Base-by-base conservation (phyloP, 2,797 vertebrate genomes). In the Pteropus rufus region DNA sequence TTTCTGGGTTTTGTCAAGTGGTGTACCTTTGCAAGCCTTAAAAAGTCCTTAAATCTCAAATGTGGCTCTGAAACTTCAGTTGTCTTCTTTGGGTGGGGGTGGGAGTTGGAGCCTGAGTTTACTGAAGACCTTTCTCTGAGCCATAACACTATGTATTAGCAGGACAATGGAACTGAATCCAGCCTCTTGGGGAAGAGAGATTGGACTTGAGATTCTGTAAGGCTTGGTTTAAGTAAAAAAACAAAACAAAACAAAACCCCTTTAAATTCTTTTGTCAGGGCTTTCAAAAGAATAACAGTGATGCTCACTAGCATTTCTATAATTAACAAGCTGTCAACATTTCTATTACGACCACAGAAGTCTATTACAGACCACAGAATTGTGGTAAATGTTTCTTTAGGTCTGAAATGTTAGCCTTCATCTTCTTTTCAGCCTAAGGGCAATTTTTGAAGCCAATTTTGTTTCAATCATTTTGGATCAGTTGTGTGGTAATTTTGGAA, bases 401-500 rank as follows among this genome's bases (percentile, higher is more conserved):
- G 95, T 98, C 95, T 97, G 96, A 97, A 97, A 97, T 96, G 96
- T 96, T 98, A 97, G 96, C 96, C 96, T 97, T 97, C 96, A 96
- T 97, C 97, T 96, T 98, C 97, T 97, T 98, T 98, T 98, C 97
- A 97, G 97, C 92, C 92, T 85, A 79, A 95, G 97, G 97, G 97
- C 97, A 98, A 98, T 98, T 98, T 98, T 98, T 97, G 96, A 98
- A 97, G 96, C 97, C 97, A 98, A 98, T 98, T 98, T 98, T 97
- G 97, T 97, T 98, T 97, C 97, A 98, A 97, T 98, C 97, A 98
- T 97, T 98, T 98, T 98, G 97, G 96, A 98, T 98, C 97, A 97
- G 97, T 97, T 97, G 96, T 98, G 97, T 79, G 94, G 97, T 96
- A 97, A 97, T 97, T 97, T 97, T 96, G 97, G 97, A 94, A 97